Base-by-base conservation (phyloP, 2,113 vertebrate species). In the Ranitomeya variabilis region DNA sequence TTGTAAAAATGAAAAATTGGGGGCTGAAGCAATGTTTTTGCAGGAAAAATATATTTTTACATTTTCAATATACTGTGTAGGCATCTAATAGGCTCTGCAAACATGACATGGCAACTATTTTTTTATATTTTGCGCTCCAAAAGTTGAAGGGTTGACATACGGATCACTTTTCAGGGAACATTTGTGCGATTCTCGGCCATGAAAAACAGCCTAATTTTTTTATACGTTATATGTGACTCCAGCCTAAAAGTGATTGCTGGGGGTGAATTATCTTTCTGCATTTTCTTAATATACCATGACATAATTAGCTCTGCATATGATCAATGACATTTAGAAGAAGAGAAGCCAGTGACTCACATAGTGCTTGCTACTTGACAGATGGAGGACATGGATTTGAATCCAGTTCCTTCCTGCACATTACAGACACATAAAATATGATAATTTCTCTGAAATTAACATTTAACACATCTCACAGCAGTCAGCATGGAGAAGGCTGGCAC, bases 281-380 rank as follows among this genome's bases (percentile, higher is more conserved):
- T 69, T 19, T 66, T 69, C 66, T 55, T 84, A 84, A 84, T 51
- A 54, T 19, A 69, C 66, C 45, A 31, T 67, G 82, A 84, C 64
- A 84, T 84, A 69, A 84, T 84, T 84, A 84, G 66, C 51, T 69
- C 64, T 6, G 51, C 82, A 71, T 54, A 71, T 67, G 21, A 71
- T 84, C 62, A 71, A 55, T 84, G 82, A 84, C 82, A 84, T 84
- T 84, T 69, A 84, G 57, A 55, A 31, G 51, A n/a, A 83, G 81
- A 31, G 21, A 84, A 84, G 52, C 55, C 45, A 69, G n/a, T 67
- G 62, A 83, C 62, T 83, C 62, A 83, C 64, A 67, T 83, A 45
- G 37, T n/a, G 6, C 37, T 71, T 84, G 55, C 21, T 4, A 31
- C 64, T 71, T 84, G 66, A 84, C 82, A 83, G 81, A 83, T 83